phyloP scores from a whole-genome alignment of 2,797 vertebrate species.

The Cephalopachus bancanus region DNA sequence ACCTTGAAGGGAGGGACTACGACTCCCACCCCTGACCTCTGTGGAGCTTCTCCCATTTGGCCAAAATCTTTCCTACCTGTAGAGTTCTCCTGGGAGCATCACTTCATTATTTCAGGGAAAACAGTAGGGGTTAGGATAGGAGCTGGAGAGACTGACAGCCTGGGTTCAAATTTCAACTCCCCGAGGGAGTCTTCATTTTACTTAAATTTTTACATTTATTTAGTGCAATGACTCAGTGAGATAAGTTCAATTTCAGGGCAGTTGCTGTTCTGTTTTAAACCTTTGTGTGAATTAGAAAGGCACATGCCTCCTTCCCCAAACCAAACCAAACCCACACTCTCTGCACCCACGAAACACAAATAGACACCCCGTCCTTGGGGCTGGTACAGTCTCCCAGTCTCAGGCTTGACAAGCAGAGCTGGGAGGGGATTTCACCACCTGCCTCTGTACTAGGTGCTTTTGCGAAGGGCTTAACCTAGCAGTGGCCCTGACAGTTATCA shows the following conservation, averaged over 20 bases:
- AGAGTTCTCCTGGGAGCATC: not conserved
- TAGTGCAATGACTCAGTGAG: constrained; percentile 37
- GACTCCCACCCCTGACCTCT: not conserved
- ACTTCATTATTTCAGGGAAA: constrained; percentile 3
- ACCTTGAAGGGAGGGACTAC: not conserved
- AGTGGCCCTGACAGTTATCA: not conserved
- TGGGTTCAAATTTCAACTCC: constrained; percentile 63
- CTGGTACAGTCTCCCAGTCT: not conserved
- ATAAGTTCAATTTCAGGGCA: constrained; percentile 68
- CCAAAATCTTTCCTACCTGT: not conserved
- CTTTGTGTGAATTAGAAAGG: constrained; percentile 55
- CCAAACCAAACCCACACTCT: not conserved
- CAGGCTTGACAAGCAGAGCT: not conserved
- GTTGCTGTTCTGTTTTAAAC: constrained; percentile 31
- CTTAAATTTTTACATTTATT: constrained; percentile 70
- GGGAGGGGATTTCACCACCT: not conserved
- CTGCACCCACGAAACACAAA: not conserved
- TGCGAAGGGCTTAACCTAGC: not conserved
- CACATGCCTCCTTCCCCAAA: not conserved
- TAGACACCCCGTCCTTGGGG: not conserved
- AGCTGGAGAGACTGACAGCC: constrained; percentile 62
- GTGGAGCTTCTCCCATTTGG: not conserved
- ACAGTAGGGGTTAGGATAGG: constrained; percentile 14
- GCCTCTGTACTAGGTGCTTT: not conserved
- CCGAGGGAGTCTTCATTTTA: constrained; percentile 60